These are phyloP conservation scores for Paragorgia papillata DNA, from an alignment of 92 coral and sea anemone species.

Conservation along the genomic window DNA sequence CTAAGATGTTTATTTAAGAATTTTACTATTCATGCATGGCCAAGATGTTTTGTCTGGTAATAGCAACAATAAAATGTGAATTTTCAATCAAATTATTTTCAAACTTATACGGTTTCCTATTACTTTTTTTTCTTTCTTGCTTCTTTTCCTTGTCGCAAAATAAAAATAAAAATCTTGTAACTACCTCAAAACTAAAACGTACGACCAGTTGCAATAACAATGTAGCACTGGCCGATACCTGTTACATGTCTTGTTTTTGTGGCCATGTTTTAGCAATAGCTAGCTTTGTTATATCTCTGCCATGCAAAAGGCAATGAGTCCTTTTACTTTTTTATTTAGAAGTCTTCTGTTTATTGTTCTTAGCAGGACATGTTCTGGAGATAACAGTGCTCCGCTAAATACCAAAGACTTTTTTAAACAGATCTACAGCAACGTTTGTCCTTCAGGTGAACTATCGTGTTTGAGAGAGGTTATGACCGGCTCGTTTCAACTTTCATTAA, in stretches of 20 bases:
- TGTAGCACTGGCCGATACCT: constrained; percentile 38
- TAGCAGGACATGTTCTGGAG: constrained; percentile 1
- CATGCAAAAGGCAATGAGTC: constrained; percentile 7
- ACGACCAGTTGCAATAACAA: background rate
- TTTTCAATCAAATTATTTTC: too few species aligned
- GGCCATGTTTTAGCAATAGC: background rate
- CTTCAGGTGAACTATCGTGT: constrained; percentile 35
- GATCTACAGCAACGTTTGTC: constrained; percentile 33
- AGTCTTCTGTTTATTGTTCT: background rate
- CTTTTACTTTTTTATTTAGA: background rate
- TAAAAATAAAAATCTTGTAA: too few species aligned
- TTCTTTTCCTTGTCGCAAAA: too few species aligned
- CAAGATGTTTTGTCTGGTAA: too few species aligned
- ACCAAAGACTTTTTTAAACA: constrained; percentile 35
- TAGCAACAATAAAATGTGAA: too few species aligned
- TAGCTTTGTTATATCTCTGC: background rate
- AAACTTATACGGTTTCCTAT: too few species aligned
- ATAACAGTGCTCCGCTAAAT: constrained; percentile 16
- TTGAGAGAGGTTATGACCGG: constrained; percentile 36
- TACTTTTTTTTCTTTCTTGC: too few species aligned
- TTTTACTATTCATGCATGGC: too few species aligned
- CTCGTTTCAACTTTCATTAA: constrained; percentile 36
- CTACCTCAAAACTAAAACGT: too few species aligned
- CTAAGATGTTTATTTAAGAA: too few species aligned
- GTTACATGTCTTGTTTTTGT: background rate